Conservation (phyloP, 2,888 invertebrate genomes). For the Nebria salina region DNA sequence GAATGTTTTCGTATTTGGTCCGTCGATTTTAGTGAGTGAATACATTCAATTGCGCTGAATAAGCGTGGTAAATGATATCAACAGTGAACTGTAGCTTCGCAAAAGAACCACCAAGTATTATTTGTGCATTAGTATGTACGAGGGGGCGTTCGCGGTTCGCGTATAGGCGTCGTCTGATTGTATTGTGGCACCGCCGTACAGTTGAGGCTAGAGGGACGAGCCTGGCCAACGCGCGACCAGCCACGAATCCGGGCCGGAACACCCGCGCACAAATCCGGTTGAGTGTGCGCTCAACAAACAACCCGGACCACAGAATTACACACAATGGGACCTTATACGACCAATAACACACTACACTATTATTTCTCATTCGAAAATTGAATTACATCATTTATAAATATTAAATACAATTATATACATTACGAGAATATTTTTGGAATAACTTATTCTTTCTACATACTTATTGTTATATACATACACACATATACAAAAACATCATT, state of each 20-base stretch:
- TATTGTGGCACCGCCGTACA: slow-evolving; percentile 27
- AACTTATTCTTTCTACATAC: too few species aligned
- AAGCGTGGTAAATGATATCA: background rate
- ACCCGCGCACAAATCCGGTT: slow-evolving; percentile 9
- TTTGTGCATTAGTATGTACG: background rate
- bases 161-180: slow-evolving; percentile 30
- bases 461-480: too few species aligned
- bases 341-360: background rate
- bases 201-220: slow-evolving; percentile 6
- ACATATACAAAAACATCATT: too few species aligned
- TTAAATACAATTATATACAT: too few species aligned
- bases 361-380: too few species aligned
- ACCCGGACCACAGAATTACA: background rate
- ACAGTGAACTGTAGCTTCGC: background rate
- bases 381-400: too few species aligned
- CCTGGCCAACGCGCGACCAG: background rate
- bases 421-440: too few species aligned
- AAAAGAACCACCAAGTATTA: background rate
- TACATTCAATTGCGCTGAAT: background rate
- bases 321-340: background rate
- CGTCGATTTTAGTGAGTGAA: background rate
- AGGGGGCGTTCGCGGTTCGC: background rate
- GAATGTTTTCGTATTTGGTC: too few species aligned
- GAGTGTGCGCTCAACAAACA: slow-evolving; percentile 5
- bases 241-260: slow-evolving; percentile 15